Conservation (phyloP, 2,888 invertebrate species). For the Anticlea derivata region DNA sequence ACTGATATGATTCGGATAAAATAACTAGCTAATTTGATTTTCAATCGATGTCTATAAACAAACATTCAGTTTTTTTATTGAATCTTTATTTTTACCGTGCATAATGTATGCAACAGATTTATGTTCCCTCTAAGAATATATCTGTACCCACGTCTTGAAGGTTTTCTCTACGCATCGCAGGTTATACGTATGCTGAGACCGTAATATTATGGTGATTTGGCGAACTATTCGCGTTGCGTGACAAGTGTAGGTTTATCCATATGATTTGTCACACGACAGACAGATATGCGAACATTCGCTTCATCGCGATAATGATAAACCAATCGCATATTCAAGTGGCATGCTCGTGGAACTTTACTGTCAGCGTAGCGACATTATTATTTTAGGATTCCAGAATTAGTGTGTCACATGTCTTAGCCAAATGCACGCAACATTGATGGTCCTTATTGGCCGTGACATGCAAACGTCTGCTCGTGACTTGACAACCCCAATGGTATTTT, state of each 20-base stretch:
- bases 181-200: neutral
- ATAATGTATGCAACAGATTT: constrained; percentile 38
- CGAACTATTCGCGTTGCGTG: too few species aligned
- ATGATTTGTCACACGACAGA: too few species aligned
- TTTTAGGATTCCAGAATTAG: constrained; percentile 69
- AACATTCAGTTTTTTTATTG: constrained; percentile 40
- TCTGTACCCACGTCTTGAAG: neutral
- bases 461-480: constrained; percentile 54
- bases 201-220: too few species aligned
- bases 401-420: constrained; percentile 69
- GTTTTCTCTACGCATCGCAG: neutral
- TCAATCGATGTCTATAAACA: constrained; percentile 41
- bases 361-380: constrained; percentile 45
- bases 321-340: constrained; percentile 6
- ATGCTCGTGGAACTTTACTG: constrained; percentile 39
- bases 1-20: constrained; percentile 57
- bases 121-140: constrained; percentile 22
- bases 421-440: constrained; percentile 77
- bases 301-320: neutral
- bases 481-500: constrained; percentile 71
- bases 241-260: too few species aligned
- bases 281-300: too few species aligned
- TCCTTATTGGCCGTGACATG: constrained; percentile 78
- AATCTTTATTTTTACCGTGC: constrained; percentile 34
- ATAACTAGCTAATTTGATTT: constrained; percentile 46